These are phyloP conservation scores for Pterocles burchelli DNA, from an alignment of 2,113 vertebrate genomes.

Conservation along the genomic window DNA sequence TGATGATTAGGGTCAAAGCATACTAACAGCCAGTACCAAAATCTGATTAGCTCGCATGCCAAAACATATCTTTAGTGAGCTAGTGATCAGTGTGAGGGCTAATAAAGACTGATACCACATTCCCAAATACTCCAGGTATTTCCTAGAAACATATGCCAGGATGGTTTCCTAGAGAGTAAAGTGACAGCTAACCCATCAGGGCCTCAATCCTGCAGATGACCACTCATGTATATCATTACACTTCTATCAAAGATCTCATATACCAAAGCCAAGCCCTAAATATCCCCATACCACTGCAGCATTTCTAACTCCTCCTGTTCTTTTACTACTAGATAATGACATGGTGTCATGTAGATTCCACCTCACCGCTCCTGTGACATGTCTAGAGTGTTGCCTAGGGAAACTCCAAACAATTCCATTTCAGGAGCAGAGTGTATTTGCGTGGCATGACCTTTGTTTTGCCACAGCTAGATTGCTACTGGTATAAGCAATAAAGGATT, in stretches of 20 bases:
- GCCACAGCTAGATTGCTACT: not conserved
- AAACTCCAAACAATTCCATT: not conserved
- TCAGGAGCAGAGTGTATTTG: not conserved
- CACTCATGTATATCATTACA: not conserved
- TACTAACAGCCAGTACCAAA: not conserved
- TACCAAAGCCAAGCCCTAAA: not conserved
- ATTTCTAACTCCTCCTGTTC: not conserved
- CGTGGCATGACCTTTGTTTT: not conserved
- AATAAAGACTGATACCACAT: not conserved
- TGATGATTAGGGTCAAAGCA: not conserved
- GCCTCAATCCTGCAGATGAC: not conserved
- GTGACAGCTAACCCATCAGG: not conserved
- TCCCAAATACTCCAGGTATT: not conserved
- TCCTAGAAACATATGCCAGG: not conserved
- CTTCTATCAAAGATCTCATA: not conserved
- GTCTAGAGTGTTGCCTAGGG: not conserved
- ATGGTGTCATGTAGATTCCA: not conserved
- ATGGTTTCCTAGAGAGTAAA: not conserved
- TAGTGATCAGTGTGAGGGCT: not conserved
- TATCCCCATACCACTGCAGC: not conserved
- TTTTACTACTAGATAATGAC: not conserved
- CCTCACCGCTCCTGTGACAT: not conserved
- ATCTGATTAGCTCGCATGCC: not conserved
- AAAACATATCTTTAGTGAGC: not conserved
- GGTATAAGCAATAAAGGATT: not conserved